Evolutionary conservation across 2,113 vertebrate species (phyloP).

Genomic region (Osmerus mordax): DNA sequence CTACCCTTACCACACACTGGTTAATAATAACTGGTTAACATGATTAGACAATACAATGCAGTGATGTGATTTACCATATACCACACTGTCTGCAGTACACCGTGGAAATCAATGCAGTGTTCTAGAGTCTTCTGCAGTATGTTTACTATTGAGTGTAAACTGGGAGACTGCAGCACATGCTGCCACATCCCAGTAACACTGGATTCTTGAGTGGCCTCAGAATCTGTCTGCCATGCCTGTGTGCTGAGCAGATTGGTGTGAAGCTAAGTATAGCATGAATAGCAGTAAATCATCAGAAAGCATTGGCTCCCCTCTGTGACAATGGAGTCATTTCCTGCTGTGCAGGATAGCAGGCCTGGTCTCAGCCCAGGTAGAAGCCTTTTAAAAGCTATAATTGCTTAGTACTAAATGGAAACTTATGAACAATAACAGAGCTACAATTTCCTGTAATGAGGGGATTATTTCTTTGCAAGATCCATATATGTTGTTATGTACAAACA

Average conservation of each 20-base stretch:
- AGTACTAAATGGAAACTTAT: conserved; percentile 55
- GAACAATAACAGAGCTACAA: conserved; percentile 60
- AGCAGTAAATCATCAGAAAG: conserved; percentile 60
- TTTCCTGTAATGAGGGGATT: conserved; percentile 66
- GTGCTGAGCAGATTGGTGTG: conserved; percentile 54
- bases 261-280: conserved; percentile 63
- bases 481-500: conserved; percentile 52
- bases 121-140: conserved; percentile 9
- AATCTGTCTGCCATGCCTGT: conserved; percentile 34
- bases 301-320: conserved; percentile 68
- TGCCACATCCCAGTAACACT: conserved; percentile 50
- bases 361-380: conserved; percentile 62
- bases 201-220: conserved; percentile 57
- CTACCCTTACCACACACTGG: too few species aligned
- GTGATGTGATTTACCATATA: neutral
- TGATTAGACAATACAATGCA: too few species aligned
- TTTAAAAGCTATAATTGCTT: conserved; percentile 65
- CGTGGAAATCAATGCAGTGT: conserved; percentile 34
- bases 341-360: conserved; percentile 61
- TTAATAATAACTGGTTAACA: too few species aligned
- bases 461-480: conserved; percentile 61
- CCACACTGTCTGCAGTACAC: conserved; percentile 23
- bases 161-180: conserved; percentile 31
- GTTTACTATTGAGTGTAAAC: conserved; percentile 48
- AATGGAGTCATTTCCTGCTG: conserved; percentile 64